phyloP scores from a whole-genome alignment of 2,113 vertebrate genomes.

The Xiphias gladius region DNA sequence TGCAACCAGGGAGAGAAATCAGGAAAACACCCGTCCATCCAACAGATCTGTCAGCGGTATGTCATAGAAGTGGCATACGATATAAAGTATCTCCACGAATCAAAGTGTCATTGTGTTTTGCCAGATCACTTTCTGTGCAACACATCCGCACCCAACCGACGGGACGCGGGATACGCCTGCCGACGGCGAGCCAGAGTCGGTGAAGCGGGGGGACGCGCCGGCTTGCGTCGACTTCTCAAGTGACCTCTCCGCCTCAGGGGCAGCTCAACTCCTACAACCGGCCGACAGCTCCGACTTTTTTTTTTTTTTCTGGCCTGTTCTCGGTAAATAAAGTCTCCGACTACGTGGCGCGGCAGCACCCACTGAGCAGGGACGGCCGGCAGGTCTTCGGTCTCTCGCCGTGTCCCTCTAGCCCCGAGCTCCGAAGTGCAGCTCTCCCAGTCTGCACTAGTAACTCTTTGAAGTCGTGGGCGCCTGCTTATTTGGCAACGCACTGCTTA shows the following conservation, averaged over 20 bases:
- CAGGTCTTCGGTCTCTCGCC: constrained; percentile 10
- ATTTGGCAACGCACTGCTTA: constrained; percentile 7
- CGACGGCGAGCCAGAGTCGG: constrained; percentile 62
- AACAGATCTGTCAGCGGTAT: background rate
- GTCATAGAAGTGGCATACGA: background rate
- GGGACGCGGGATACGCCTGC: background rate
- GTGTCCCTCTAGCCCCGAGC: background rate
- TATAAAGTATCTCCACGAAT: background rate
- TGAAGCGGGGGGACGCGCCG: constrained; percentile 49
- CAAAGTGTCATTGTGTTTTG: background rate
- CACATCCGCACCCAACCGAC: background rate
- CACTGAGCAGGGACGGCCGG: constrained; percentile 2
- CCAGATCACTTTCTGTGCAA: background rate
- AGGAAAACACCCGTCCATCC: background rate
- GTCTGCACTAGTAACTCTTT: background rate
- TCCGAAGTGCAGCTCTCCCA: constrained; percentile 15
- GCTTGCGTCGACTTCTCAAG: constrained; percentile 68
- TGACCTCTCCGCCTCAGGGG: constrained; percentile 61
- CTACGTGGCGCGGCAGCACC: background rate
- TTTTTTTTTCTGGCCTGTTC: background rate
- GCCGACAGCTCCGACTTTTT: constrained; percentile 15
- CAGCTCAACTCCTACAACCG: constrained; percentile 29
- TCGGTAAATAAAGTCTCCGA: constrained; percentile 30
- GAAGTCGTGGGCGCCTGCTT: background rate
- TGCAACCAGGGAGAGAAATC: background rate